Evolutionary conservation across 2,797 vertebrate species (phyloP).

Genomic region (Acanthurus lineatus): DNA sequence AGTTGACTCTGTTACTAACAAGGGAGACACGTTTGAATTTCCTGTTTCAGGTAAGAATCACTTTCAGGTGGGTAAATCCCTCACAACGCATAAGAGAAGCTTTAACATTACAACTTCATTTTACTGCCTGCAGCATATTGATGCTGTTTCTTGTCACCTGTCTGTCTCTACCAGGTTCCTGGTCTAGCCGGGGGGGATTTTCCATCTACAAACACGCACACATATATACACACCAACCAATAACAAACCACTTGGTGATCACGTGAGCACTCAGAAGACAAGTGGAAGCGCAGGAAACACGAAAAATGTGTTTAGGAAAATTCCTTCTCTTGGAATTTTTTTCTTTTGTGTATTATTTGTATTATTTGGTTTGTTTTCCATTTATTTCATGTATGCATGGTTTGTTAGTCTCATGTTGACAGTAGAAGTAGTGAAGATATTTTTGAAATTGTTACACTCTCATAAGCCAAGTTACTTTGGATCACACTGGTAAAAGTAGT

Average conservation of each 20-base stretch:
- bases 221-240: not conserved
- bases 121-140: constrained; percentile 11
- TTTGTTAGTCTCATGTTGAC: not conserved
- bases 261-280: not conserved
- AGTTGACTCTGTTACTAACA: constrained; percentile 3
- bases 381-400: not conserved
- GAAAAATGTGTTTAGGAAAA: constrained; percentile 34
- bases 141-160: constrained; percentile 34
- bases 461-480: not conserved
- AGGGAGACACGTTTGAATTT: constrained; percentile 1
- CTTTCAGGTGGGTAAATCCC: constrained; percentile 13
- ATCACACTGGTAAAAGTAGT: not conserved
- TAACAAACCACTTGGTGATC: not conserved
- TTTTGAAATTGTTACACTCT: not conserved
- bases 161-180: constrained; percentile 52
- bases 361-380: not conserved
- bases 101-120: not conserved
- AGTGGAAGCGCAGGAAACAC: constrained; percentile 29
- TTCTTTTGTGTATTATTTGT: not conserved
- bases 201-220: constrained; percentile 11
- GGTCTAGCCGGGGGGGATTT: constrained; percentile 13
- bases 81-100: constrained; percentile 9
- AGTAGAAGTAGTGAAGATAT: not conserved
- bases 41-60: constrained; percentile 22
- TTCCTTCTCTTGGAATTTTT: not conserved